Base-by-base conservation (phyloP, 1,140 invertebrate genomes). In the Bombus superbus region DNA sequence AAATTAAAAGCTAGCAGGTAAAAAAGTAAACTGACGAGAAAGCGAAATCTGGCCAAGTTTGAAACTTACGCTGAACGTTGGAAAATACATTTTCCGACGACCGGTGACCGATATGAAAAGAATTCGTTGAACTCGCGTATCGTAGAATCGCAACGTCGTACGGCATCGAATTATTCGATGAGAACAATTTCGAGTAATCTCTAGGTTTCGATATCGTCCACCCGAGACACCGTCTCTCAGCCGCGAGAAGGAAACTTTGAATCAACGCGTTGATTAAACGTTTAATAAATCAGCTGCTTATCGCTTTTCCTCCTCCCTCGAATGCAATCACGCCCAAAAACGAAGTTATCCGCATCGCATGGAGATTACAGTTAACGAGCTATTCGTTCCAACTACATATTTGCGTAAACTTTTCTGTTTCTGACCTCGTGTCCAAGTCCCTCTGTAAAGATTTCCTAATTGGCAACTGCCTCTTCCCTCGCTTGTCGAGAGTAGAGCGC, bases 331-430 rank as follows among this genome's bases (percentile, higher is more conserved):
- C 75, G 5, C 42, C n/a, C 22, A 42, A 85, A 80, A 85, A 80
- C 79, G 9, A 72, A 73, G 69, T 73, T 74, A 85, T 85, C 83
- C 79, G 76, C 83, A 85, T 85, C 83, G 72, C 72, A 85, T 28
- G 47, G 66, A 78, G 75, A 79, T 80, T 85, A 85, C 78, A 66
- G 28, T 79, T 72, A 77, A 84, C 53, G 75, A 77, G 68, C 62
- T 77, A 77, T 77, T 83, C 47, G 40, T 73, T 74, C 71, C 35
- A 28, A 38, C 38, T 62, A 3, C 13, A 15, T 44, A 81, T 62
- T 72, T n/a, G 81, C 40, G 72, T 15, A 83, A 83, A 75, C 71
- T 83, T 75, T 83, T 64, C 42, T 40, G 71, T 42, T 32, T 32
- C 32, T 32, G 40, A 22, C 38, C 53, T 40, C 57, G 40, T 62